phyloP scores from a whole-genome alignment of 1,140 invertebrate species.

The Phortica variegata region DNA sequence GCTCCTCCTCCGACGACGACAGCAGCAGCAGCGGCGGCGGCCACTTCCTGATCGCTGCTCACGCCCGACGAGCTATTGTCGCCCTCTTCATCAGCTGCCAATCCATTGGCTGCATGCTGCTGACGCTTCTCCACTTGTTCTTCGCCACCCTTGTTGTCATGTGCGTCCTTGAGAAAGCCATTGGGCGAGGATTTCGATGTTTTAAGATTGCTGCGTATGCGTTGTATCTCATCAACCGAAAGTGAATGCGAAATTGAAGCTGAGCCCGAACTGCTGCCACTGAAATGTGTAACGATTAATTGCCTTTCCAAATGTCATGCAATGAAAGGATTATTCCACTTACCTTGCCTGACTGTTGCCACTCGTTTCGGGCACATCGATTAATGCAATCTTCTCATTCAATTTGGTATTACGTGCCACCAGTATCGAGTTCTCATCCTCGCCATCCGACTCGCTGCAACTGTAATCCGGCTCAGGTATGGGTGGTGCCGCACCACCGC shows the following conservation, averaged over 20 bases:
- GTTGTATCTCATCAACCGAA: conserved; percentile 84
- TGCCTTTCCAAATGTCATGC: background rate
- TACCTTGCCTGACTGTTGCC: conserved; percentile 70
- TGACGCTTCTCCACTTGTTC: conserved; percentile 14
- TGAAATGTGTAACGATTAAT: background rate
- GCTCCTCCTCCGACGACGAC: no score
- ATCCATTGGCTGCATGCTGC: background rate
- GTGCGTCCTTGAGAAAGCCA: conserved; percentile 66
- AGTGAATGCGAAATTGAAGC: conserved; percentile 79
- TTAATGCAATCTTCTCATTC: conserved; percentile 52
- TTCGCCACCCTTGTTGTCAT: conserved; percentile 35
- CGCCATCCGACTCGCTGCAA: conserved; percentile 74
- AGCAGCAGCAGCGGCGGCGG: conserved; percentile 29
- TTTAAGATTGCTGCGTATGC: conserved; percentile 78
- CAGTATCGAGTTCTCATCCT: conserved; percentile 60
- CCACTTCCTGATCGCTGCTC: conserved; percentile 78
- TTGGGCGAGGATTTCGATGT: conserved; percentile 82
- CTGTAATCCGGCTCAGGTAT: conserved; percentile 90
- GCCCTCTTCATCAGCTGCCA: conserved; percentile 66
- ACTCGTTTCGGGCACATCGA: conserved; percentile 62
- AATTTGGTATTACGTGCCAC: conserved; percentile 51
- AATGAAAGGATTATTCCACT: conserved; percentile 11
- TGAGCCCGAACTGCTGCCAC: conserved; percentile 66
- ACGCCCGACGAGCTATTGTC: conserved; percentile 86
- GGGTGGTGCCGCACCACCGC: conserved; percentile 62